phyloP scores from a whole-genome alignment of 2,888 invertebrate species.

The Venustoraphidia nigricollis region DNA sequence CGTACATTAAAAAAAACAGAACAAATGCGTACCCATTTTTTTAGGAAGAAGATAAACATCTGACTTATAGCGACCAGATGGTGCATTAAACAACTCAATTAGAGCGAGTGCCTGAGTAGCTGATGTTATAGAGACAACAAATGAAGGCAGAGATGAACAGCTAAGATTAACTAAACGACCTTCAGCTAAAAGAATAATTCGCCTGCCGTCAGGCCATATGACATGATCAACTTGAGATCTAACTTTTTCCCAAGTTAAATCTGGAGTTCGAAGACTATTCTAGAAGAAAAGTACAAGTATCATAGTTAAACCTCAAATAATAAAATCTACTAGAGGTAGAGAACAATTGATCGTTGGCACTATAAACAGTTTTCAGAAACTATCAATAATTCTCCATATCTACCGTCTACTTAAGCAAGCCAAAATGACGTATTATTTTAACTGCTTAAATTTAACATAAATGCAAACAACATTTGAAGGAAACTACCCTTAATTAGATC shows the following conservation, averaged over 20 bases:
- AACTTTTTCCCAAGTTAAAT: conserved; percentile 93
- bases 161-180: conserved; percentile 91
- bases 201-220: conserved; percentile 94
- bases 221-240: conserved; percentile 97
- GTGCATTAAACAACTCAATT: conserved; percentile 94
- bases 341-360: too few species aligned
- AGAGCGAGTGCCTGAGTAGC: conserved; percentile 93
- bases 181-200: conserved; percentile 85
- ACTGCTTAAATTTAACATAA: too few species aligned
- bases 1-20: conserved; percentile 7
- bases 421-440: too few species aligned
- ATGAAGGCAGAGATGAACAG: conserved; percentile 93
- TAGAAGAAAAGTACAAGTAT: conserved; percentile 21
- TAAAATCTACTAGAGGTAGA: too few species aligned
- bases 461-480: too few species aligned
- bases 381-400: too few species aligned
- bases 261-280: conserved; percentile 84
- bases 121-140: conserved; percentile 95
- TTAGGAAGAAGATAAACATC: conserved; percentile 96
- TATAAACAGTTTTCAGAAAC: too few species aligned
- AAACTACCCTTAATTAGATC: too few species aligned
- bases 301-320: too few species aligned
- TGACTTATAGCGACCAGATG: conserved; percentile 84
- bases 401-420: too few species aligned
- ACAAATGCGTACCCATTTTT: conserved; percentile 70